Percentiles rank a stretch among this genome's conserved stretches.
Evolutionary conservation across 2,113 vertebrate genomes (phyloP).

Genomic region (Nesoenas mayeri): DNA sequence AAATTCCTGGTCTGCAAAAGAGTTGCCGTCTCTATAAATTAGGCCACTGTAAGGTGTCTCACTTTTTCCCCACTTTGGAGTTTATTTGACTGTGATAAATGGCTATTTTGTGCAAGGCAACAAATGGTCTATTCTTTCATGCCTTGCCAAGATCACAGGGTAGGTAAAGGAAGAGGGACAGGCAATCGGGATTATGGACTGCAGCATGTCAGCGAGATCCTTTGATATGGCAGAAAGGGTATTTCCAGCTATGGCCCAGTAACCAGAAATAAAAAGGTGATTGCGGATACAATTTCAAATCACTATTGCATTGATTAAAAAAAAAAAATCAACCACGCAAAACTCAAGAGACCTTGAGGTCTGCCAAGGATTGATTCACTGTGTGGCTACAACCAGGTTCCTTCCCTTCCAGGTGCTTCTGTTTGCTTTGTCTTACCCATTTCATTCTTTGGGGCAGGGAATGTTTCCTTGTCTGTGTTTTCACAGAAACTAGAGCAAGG

Average conservation of each 20-base stretch:
- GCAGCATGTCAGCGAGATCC: not conserved
- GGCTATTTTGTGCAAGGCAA: not conserved
- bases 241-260: not conserved
- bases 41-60: not conserved
- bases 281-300: not conserved
- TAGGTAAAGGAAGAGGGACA: not conserved
- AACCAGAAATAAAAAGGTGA: not conserved
- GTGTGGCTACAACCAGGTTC: not conserved
- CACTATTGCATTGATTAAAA: not conserved
- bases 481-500: not conserved
- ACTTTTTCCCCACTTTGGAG: not conserved
- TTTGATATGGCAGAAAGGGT: not conserved
- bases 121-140: not conserved
- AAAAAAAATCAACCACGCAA: not conserved
- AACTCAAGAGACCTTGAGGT: not conserved
- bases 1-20: not conserved
- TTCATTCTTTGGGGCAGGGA: not conserved
- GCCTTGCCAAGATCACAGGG: not conserved
- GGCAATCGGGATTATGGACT: not conserved
- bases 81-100: not conserved
- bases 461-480: not conserved
- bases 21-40: not conserved
- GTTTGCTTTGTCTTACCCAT: not conserved
- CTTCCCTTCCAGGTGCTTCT: slow-evolving; percentile 26
- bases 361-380: not conserved